Evolutionary conservation across 1,140 invertebrate genomes (phyloP).

Genomic region (Atta cephalotes): DNA sequence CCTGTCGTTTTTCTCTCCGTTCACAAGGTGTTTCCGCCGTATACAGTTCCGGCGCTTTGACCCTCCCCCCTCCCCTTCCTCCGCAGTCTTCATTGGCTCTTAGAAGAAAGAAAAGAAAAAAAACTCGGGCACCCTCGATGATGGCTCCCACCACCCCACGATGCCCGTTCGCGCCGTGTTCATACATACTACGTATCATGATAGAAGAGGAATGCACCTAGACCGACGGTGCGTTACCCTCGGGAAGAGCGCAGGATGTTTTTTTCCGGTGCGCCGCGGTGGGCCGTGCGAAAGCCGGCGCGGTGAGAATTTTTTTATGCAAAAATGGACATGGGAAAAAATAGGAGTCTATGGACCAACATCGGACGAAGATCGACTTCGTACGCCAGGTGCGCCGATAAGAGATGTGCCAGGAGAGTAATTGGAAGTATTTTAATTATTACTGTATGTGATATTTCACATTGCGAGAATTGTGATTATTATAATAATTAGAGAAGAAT

Average conservation of each 20-base stretch:
- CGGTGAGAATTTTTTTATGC: slow-evolving; percentile 86
- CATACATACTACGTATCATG: background rate
- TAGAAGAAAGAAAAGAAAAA: slow-evolving; percentile 31
- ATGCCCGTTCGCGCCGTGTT: slow-evolving; percentile 2
- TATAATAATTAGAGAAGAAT: background rate
- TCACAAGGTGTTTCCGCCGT: slow-evolving; percentile 76
- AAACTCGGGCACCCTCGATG: slow-evolving; percentile 19
- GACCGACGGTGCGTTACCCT: slow-evolving; percentile 46
- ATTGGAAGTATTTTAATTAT: slow-evolving; percentile 25
- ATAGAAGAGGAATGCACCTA: slow-evolving; percentile 72
- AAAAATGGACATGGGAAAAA: slow-evolving; percentile 86
- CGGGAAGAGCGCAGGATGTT: slow-evolving; percentile 40
- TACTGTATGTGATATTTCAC: background rate
- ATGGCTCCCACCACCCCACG: slow-evolving; percentile 42
- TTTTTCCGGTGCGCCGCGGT: slow-evolving; percentile 41
- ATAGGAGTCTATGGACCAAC: slow-evolving; percentile 67
- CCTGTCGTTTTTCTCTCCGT: slow-evolving; percentile 58
- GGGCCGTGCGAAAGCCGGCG: slow-evolving; percentile 82
- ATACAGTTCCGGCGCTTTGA: slow-evolving; percentile 62
- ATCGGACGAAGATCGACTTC: slow-evolving; percentile 20
- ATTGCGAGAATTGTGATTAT: background rate
- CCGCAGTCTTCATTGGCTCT: background rate
- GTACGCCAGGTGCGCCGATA: slow-evolving; percentile 28
- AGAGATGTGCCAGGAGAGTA: slow-evolving; percentile 44
- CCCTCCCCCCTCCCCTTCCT: background rate